Evolutionary conservation across 1,140 invertebrate species (phyloP).

Genomic region (Drosophila takahashii): DNA sequence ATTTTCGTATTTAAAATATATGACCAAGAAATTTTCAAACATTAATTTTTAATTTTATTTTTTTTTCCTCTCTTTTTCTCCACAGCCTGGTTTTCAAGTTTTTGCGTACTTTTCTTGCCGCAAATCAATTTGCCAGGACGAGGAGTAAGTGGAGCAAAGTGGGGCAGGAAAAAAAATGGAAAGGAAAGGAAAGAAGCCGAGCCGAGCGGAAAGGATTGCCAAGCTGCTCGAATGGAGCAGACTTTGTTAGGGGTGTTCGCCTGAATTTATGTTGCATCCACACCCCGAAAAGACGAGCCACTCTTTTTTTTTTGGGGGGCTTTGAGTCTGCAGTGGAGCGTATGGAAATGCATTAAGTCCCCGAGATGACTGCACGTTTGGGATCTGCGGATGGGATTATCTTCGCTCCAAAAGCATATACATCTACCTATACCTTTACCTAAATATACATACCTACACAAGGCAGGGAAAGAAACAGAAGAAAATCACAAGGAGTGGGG

Average conservation of each 20-base stretch:
- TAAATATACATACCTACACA: not conserved
- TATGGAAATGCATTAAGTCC: constrained; percentile 51
- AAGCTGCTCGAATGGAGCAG: constrained; percentile 8
- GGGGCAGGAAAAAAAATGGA: not conserved
- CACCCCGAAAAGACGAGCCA: not conserved
- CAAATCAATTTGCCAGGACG: constrained; percentile 56
- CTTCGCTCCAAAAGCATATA: not conserved
- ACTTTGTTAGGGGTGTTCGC: constrained; percentile 21
- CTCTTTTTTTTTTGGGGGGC: constrained; percentile 8
- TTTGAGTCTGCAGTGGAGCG: constrained; percentile 21
- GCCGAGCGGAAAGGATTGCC: constrained; percentile 36
- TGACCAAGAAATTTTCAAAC: constrained; percentile 77
- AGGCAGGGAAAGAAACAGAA: not conserved
- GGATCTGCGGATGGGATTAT: constrained; percentile 21
- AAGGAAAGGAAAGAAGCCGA: constrained; percentile 20
- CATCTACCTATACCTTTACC: not conserved
- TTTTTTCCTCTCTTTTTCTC: constrained; percentile 5
- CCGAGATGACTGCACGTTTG: constrained; percentile 25
- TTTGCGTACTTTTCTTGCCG: constrained; percentile 24
- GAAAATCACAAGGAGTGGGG: not conserved
- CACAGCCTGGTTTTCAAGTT: constrained; percentile 1
- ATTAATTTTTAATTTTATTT: constrained; percentile 79
- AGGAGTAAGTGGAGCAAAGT: not conserved
- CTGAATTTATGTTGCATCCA: constrained; percentile 52
- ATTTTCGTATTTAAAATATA: constrained; percentile 82